Evolutionary conservation across 2,888 invertebrate species (phyloP).

Genomic region (Mythimna ferrago): DNA sequence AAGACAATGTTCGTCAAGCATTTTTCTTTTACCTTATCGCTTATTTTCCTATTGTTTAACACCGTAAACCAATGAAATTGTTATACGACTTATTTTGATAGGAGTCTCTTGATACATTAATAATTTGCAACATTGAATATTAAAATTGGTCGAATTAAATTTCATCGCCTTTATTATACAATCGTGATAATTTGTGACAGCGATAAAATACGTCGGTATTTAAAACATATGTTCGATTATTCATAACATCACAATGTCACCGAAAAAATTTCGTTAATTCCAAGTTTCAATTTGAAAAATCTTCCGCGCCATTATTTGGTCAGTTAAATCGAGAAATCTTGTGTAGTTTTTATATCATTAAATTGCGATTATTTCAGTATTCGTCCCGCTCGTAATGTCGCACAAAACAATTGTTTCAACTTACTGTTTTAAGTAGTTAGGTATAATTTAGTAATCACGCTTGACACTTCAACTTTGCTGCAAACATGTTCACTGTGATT

Average conservation of each 20-base stretch:
- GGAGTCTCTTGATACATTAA: not conserved
- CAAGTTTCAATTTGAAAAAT: not conserved
- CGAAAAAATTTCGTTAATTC: not conserved
- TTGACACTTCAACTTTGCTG: conserved; percentile 23
- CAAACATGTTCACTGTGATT: conserved; percentile 10
- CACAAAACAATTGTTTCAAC: conserved; percentile 47
- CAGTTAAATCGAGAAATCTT: conserved; percentile 22
- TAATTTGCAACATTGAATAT: not conserved
- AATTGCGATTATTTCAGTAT: conserved; percentile 49
- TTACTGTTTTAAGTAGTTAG: conserved; percentile 36
- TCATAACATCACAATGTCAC: not conserved
- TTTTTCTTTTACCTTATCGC: conserved; percentile 42
- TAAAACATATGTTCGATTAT: conserved; percentile 1
- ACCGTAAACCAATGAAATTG: conserved; percentile 18
- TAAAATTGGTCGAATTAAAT: conserved; percentile 22
- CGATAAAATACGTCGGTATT: conserved; percentile 9
- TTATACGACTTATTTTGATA: conserved; percentile 25
- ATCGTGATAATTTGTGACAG: conserved; percentile 20
- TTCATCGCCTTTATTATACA: conserved; percentile 16
- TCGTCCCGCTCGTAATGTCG: conserved; percentile 33
- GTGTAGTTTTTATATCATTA: conserved; percentile 33
- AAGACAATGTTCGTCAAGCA: conserved; percentile 25
- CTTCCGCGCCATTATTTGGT: not conserved
- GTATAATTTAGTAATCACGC: conserved; percentile 39
- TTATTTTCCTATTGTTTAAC: conserved; percentile 31